Percentiles rank a stretch among this genome's conserved stretches.
Conservation (phyloP, 2,113 vertebrate genomes). For the Nothobranchius kuhntae region DNA sequence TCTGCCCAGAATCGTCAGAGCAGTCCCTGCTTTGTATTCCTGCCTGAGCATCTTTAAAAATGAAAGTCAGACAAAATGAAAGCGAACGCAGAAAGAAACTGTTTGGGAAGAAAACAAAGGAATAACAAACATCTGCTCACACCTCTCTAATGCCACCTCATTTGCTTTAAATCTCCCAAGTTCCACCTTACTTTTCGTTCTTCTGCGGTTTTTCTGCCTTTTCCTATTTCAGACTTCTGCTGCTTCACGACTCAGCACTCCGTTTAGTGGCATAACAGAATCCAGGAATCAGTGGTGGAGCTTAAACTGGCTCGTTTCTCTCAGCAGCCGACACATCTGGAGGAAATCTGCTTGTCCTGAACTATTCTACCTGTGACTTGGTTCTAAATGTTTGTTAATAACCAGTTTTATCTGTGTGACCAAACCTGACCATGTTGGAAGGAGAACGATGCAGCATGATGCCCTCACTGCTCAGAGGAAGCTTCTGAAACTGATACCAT, state of each 20-base stretch:
- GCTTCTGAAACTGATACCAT: slow-evolving; percentile 32
- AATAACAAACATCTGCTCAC: slow-evolving; percentile 35
- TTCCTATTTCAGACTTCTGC: slow-evolving; percentile 15
- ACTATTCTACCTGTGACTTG: slow-evolving; percentile 34
- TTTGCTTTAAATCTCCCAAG: slow-evolving; percentile 15
- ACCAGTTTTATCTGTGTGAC: slow-evolving; percentile 32
- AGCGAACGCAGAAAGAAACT: slow-evolving; percentile 58
- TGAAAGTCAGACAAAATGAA: slow-evolving; percentile 62
- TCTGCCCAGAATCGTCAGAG: slow-evolving; percentile 61
- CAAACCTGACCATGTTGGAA: slow-evolving; percentile 36
- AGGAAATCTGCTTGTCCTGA: slow-evolving; percentile 25
- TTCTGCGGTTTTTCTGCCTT: slow-evolving; percentile 16
- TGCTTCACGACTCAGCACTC: slow-evolving; percentile 17
- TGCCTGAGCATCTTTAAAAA: slow-evolving; percentile 48
- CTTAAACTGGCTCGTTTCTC: slow-evolving; percentile 17
- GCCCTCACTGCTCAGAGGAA: slow-evolving; percentile 40
- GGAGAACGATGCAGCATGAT: slow-evolving; percentile 40
- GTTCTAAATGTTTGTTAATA: slow-evolving; percentile 54
- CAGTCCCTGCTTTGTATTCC: slow-evolving; percentile 69
- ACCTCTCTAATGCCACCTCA: slow-evolving; percentile 21
- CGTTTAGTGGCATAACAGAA: slow-evolving; percentile 16
- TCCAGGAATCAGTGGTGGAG: slow-evolving; percentile 20
- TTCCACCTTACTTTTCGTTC: slow-evolving; percentile 12
- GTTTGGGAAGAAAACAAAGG: slow-evolving; percentile 29
- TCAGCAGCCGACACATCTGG: slow-evolving; percentile 1